Evolutionary conservation across 2,888 invertebrate species (phyloP), one percentile per base, ranked within the genome.

Genomic region (Phyto melanocephala): DNA sequence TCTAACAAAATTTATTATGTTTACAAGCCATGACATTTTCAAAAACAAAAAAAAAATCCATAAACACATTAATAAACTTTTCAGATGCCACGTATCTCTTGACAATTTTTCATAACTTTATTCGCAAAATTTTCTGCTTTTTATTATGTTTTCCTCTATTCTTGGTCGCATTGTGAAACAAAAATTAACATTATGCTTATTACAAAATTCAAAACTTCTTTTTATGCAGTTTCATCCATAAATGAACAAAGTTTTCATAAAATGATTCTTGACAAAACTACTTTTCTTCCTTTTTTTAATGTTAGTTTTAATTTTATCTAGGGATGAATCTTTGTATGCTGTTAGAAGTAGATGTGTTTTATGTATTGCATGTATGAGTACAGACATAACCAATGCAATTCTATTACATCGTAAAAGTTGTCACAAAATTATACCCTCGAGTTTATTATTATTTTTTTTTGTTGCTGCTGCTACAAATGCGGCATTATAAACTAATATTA

Each of bases 361-460:
- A 11, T n/a, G 45, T n/a, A 15, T 56, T 4, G 11, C 11, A 28
- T 35, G 35, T 52, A 20, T 50, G 17, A 1, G 1, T 20, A 1
- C 2, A 40, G n/a, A 42, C 28, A 45, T n/a, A 22, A 47, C 35
- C 56, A 77, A 72, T 72, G 68, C 68, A 68, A 56, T 72, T 68
- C 56, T 70, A 40, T 56, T 77, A 72, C 40, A 72, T 68, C 40
- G 56, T 74, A 50, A 72, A 81, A 68, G 60, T 81, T 63, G 20
- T 62, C 77, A 56, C 74, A 72, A 63, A 81, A 81, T 81, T 81
- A 81, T 68, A 68, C 81, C 77, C 72, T 63, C 13, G 72, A 68
- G 77, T 28, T 28, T 28, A 28, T 28, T n/a, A n/a, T 28, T 28
- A 52, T 56, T 63, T 50, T 56, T 28, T 6, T 62, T 42, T 45